A percentile compares a stretch with the other conserved stretches of the same genome.
Conservation (phyloP, 2,113 vertebrate genomes). For the Myodes glareolus region DNA sequence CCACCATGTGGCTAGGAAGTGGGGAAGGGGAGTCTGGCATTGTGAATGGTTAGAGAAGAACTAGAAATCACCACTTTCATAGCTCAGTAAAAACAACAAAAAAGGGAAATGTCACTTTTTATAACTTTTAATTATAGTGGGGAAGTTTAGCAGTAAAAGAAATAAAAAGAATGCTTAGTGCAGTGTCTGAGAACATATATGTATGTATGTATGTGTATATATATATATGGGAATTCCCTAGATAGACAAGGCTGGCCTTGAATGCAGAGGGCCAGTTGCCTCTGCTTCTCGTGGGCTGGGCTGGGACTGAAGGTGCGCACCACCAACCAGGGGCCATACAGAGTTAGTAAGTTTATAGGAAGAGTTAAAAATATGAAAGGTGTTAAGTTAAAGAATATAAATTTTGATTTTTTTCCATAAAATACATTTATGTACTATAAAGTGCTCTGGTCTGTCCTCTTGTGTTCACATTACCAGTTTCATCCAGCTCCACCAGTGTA, state of each 20-base stretch:
- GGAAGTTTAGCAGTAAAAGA: slow-evolving; percentile 14
- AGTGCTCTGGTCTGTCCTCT: not conserved
- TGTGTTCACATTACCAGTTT: too few relatives aligned
- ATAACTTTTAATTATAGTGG: not conserved
- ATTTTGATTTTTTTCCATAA: slow-evolving; percentile 30
- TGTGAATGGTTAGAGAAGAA: not conserved
- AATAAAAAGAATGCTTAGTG: slow-evolving; percentile 11
- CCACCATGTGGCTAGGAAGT: not conserved
- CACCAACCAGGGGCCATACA: not conserved
- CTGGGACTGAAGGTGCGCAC: not conserved
- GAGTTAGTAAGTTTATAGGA: not conserved
- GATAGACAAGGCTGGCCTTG: too few relatives aligned
- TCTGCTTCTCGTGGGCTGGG: not conserved
- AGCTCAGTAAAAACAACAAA: too few relatives aligned
- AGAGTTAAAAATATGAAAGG: not conserved
- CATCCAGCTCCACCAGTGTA: too few relatives aligned
- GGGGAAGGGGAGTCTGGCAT: not conserved
- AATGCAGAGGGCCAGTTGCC: not conserved
- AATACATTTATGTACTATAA: slow-evolving; percentile 5
- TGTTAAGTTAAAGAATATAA: slow-evolving; percentile 34
- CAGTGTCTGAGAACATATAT: not conserved
- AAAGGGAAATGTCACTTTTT: too few relatives aligned
- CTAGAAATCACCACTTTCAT: not conserved
- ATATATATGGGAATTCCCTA: too few relatives aligned
- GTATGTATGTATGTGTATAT: too few relatives aligned